These are phyloP conservation scores for Cephalotes varians DNA, from an alignment of 2,888 invertebrate species.

Conservation along the genomic window DNA sequence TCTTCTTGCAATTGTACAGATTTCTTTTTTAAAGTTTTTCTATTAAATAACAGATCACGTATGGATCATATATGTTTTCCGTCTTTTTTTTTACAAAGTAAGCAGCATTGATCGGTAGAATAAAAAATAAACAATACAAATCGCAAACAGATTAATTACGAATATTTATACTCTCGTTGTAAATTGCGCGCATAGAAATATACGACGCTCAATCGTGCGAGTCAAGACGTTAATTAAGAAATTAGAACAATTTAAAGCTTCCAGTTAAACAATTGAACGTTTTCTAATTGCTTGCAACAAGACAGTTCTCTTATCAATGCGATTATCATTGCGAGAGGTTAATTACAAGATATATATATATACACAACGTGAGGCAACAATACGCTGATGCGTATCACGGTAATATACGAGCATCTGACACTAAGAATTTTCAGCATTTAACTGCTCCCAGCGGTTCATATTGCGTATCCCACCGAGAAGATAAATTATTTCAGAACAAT, in stretches of 20 bases:
- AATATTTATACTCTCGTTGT: neutral
- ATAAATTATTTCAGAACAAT: constrained; percentile 38
- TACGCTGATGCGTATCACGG: constrained; percentile 43
- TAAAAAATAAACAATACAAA: no score
- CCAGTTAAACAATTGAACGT: constrained; percentile 56
- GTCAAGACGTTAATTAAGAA: constrained; percentile 50
- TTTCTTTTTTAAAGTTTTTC: neutral
- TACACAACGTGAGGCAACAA: constrained; percentile 27
- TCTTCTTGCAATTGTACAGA: constrained; percentile 14
- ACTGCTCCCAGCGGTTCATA: neutral
- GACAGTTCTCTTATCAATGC: constrained; percentile 65
- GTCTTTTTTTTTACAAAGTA: no score
- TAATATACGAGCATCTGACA: constrained; percentile 32
- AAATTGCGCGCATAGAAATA: constrained; percentile 5
- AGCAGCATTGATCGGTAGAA: no score
- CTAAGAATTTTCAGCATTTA: constrained; percentile 41
- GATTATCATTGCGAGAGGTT: constrained; percentile 69
- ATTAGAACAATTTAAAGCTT: constrained; percentile 54
- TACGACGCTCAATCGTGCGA: neutral
- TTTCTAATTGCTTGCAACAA: constrained; percentile 63
- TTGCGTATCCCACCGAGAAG: neutral
- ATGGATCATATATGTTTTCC: neutral
- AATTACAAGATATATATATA: constrained; percentile 55
- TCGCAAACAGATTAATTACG: neutral
- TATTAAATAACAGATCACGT: neutral